A percentile compares a stretch with the other conserved stretches of the same genome.
phyloP scores from a whole-genome alignment of 2,113 vertebrate genomes.

The Antennarius striatus region DNA sequence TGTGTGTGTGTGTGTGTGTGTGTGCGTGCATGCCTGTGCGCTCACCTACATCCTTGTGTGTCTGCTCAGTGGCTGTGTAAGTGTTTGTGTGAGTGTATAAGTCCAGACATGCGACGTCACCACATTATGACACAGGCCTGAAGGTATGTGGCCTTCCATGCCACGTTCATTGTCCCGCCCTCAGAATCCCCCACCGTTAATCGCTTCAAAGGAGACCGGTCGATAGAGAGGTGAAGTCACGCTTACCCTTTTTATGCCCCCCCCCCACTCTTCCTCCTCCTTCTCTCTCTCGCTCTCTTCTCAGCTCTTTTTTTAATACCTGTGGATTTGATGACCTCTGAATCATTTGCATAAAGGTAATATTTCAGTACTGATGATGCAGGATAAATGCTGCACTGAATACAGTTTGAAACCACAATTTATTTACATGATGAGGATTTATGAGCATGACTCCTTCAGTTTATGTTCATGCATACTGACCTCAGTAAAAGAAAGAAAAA shows the following conservation, averaged over 20 bases:
- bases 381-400: too few species aligned
- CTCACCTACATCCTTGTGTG: conserved; percentile 29
- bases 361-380: neutral
- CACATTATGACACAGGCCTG: conserved; percentile 57
- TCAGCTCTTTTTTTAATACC: neutral
- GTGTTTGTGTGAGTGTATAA: conserved; percentile 27
- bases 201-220: conserved; percentile 77
- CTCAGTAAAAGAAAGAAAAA: conserved; percentile 69
- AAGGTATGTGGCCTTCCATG: conserved; percentile 70
- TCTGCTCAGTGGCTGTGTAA: conserved; percentile 22
- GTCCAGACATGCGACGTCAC: conserved; percentile 46
- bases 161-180: conserved; percentile 66
- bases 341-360: conserved; percentile 21
- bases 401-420: too few species aligned
- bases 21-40: neutral
- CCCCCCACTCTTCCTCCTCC: conserved; percentile 5
- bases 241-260: conserved; percentile 54
- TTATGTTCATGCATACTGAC: conserved; percentile 73
- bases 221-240: conserved; percentile 68
- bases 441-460: neutral
- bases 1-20: neutral
- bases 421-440: neutral
- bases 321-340: conserved; percentile 6
- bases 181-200: conserved; percentile 63
- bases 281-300: conserved; percentile 25